phyloP scores from a whole-genome alignment of 2,113 vertebrate genomes.

The Ovis aries region ARS-UI_Ramb_v3.0 NC_056056.1:132487501-132488000 shows the following conservation, averaged over 20 bases:
- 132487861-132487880: slow-evolving; percentile 32
- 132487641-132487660: neutral
- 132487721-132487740: neutral
- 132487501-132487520: neutral
- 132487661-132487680: slow-evolving; percentile 22
- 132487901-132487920: slow-evolving; percentile 77
- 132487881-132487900: slow-evolving; percentile 63
- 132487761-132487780: slow-evolving; percentile 19
- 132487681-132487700: neutral
- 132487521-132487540: neutral
- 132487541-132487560: slow-evolving; percentile 5
- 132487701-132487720: neutral
- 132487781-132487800: neutral
- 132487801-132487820: neutral
- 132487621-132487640: neutral
- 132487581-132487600: neutral
- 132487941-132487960: slow-evolving; percentile 48
- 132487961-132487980: slow-evolving; percentile 52
- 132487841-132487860: neutral
- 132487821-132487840: neutral
- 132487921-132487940: slow-evolving; percentile 77
- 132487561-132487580: neutral
- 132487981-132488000: slow-evolving; percentile 30
- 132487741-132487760: neutral
- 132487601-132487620: neutral